Evolutionary conservation across 2,113 vertebrate genomes (phyloP), one percentile per base, ranked within the genome.

Genomic region (Oreochromis niloticus): DNA sequence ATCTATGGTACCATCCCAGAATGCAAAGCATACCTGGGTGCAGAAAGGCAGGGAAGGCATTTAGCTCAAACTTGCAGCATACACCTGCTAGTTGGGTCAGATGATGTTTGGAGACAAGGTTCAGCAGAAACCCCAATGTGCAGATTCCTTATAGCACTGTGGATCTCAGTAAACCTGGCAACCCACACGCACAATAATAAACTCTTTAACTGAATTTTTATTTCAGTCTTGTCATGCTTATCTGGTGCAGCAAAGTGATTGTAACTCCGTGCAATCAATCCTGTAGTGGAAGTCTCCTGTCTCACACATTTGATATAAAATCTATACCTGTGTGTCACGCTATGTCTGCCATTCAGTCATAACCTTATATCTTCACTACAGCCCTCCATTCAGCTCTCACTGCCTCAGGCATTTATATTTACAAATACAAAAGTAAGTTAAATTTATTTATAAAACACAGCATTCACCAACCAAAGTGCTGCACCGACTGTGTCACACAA

Each of bases 401-500:
- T 73, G 87, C 92, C 89, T 85, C 30, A 36, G 92, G 87, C 83
- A 41, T 80, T 93, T 82, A 88, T 87, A 85, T 92, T 90, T 75
- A 90, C 61, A 81, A 85, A 78, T 34, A 16, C 3, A 1, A 73
- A 73, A 71, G 34, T 63, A 68, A 22, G 63, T 41, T 14, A 22
- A 24, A 68, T 68, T 22, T 68, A 68, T 68, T 41, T 68, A 68
- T 24, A 41, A 68, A 68, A 41, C 63, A 68, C 34, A 41, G 7
- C 3, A 41, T 68, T 68, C 3, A 2, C 3, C 36, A 36, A 22
- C 34, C 63, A 9, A 66, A 39, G 63, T 22, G 63, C 63, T 68
- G 63, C 4, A 22, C 34, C 3, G 19, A 68, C 19, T 39, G n/a
- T 41, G 12, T 41, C 61, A 14, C 36, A 68, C 11, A 0, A 13